phyloP scores from a whole-genome alignment of 2,888 invertebrate species.

The Bursaphelenchus okinawaensis region DNA sequence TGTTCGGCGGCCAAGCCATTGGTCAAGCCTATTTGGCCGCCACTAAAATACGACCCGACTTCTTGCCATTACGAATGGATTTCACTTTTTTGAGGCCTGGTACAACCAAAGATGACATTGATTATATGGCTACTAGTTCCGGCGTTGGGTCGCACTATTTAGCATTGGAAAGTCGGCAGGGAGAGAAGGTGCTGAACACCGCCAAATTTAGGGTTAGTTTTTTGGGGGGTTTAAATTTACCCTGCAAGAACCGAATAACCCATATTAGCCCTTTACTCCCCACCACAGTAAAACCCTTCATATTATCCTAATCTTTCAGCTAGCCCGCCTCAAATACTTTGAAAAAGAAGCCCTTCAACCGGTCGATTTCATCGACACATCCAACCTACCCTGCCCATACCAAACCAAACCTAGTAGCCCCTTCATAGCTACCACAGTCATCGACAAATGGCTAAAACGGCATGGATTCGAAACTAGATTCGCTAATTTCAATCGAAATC shows the following conservation, averaged over 20 bases:
- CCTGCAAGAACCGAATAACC: no score
- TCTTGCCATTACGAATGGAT: constrained; percentile 6
- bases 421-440: not conserved
- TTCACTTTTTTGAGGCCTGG: constrained; percentile 3
- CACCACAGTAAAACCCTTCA: no score
- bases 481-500: not conserved
- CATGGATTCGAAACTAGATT: not conserved
- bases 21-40: constrained; percentile 7
- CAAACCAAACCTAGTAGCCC: not conserved
- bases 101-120: not conserved
- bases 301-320: no score
- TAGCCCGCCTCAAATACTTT: not conserved
- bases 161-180: not conserved
- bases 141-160: not conserved
- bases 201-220: not conserved
- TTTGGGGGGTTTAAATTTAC: no score
- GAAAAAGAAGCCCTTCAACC: not conserved
- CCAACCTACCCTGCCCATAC: not conserved
- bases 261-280: no score
- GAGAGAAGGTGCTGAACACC: not conserved
- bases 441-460: not conserved
- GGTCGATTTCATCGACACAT: not conserved
- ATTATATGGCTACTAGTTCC: not conserved
- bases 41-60: not conserved
- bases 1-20: constrained; percentile 10